Base-by-base conservation (phyloP, 2,113 vertebrate species). In the Centrocercus urophasianus region DNA sequence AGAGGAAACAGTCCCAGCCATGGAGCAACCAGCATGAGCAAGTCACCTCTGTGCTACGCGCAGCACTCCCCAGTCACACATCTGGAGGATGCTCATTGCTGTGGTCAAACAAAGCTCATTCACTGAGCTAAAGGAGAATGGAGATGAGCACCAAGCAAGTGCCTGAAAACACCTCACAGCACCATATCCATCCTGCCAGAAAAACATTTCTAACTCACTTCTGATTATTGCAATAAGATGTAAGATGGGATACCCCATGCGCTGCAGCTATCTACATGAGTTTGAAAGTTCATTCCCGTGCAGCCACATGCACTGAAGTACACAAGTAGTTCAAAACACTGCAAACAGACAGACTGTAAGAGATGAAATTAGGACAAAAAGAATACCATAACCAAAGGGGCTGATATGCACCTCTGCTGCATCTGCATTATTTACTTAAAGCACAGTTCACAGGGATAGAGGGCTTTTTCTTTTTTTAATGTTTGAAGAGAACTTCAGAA, bases 11-110 rank as follows among this genome's bases (percentile, higher is more conserved):
- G 48, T 54, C 38, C 54, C 19, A 34, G 32, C 36, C 30, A 42
- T 5, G 45, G 45, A 76, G n/a, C 15, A 14, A 63, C n/a, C 28
- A 24, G 28, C 28, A 22, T 5, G 8, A 40, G 28, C 34, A 77
- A 32, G 36, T 34, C 13, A 43, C 4, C 3, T 18, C 15, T 54
- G 16, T 11, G 6, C 34, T 17, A 8, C 0, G 2, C 3, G 17
- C 11, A 4, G 30, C 52, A 12, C 30, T 42, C 45, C 38, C 59
- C 59, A 61, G 4, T 66, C 36, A 24, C 57, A 66, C 57, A 48
- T 17, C 1, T 36, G 42, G 28, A 79, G 2, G 6, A 30, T 8
- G 19, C 11, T 20, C 52, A 40, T 8, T 11, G 28, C 24, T 3
- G 24, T 0, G 25, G 47, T n/a, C 34, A 81, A 36, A 67, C 83